Evolutionary conservation across 2,113 vertebrate genomes (phyloP), one percentile per base, ranked within the genome.

Genomic region (Macroglossus sobrinus): DNA sequence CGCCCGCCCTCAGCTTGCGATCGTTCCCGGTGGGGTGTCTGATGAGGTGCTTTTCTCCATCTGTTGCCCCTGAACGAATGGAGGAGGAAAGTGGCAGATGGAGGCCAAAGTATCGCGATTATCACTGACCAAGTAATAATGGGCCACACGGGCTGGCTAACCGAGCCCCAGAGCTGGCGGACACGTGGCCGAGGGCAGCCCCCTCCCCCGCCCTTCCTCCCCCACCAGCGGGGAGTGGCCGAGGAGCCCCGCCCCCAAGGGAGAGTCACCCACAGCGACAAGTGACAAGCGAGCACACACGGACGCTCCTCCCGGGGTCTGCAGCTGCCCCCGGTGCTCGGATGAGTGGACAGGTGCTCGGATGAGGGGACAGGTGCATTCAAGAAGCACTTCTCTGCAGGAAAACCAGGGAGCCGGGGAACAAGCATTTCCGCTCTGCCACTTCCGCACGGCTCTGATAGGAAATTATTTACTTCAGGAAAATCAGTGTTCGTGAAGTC

Each of bases 211-310:
- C 43, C 7, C 45, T 13, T 6, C 47, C 47, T 15, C 14, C 47
- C 12, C 14, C 13, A 14, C 47, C 47, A 50, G 47, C 47, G 14
- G 47, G 47, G 13, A 14, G 47, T 50, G 47, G 13, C 47, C 13
- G 13, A 50, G 47, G 47, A 50, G 2, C 47, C 82, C 26, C 33
- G 43, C 30, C 40, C 19, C 0, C 2, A 4, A 4, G 26, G 24
- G 19, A 55, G 43, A 28, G 2, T 22, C 16, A 3, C 10, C 7
- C 61, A 1, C 0, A n/a, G n/a, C n/a, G n/a, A n/a, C n/a, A n/a
- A n/a, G 40, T 14, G 7, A 22, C 28, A 61, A 40, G 10, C 3
- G 6, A 7, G 1, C 13, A 5, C 24, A 0, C 24, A 24, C n/a
- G 1, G 11, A 21, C 2, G 12, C 21, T 68, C 13, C 74, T 50